phyloP scores from a whole-genome alignment of 2,797 vertebrate genomes.

The Arctocebus calabarensis region DNA sequence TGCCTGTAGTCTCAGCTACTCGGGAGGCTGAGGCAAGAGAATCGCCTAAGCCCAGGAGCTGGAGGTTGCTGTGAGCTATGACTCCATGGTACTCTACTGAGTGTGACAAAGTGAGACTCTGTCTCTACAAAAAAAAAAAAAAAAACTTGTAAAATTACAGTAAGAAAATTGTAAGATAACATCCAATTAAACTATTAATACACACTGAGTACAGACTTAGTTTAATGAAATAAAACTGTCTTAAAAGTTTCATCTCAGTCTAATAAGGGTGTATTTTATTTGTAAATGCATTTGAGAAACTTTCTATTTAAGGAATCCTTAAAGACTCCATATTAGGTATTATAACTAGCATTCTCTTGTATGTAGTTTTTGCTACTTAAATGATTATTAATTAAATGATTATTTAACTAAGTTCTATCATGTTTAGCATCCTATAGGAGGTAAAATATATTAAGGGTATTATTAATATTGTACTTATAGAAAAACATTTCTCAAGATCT shows the following conservation, averaged over 20 bases:
- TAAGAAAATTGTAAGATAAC: slow-evolving; percentile 18
- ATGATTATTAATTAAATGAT: slow-evolving; percentile 59
- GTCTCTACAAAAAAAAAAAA: no score
- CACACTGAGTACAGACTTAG: slow-evolving; percentile 10
- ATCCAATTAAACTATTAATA: slow-evolving; percentile 32
- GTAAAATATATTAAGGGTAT: slow-evolving; percentile 61
- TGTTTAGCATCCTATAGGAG: slow-evolving; percentile 50
- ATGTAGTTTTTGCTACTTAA: slow-evolving; percentile 62
- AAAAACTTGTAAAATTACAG: slow-evolving; percentile 33
- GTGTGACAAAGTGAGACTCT: no score
- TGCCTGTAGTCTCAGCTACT: no score
- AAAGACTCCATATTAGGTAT: slow-evolving; percentile 1
- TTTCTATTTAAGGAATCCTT: slow-evolving; percentile 16
- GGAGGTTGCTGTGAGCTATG: no score
- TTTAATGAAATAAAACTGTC: background rate
- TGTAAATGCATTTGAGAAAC: slow-evolving; percentile 31
- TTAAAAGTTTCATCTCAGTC: slow-evolving; percentile 45
- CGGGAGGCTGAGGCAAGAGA: no score
- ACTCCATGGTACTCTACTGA: no score
- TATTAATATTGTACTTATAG: slow-evolving; percentile 49
- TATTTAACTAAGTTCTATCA: slow-evolving; percentile 54
- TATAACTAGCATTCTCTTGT: background rate
- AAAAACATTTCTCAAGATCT: slow-evolving; percentile 69
- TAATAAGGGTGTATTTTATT: slow-evolving; percentile 43
- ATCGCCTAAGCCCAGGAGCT: no score